Conservation (phyloP, 2,797 vertebrate species). For the Arrhamphus sclerolepis region DNA sequence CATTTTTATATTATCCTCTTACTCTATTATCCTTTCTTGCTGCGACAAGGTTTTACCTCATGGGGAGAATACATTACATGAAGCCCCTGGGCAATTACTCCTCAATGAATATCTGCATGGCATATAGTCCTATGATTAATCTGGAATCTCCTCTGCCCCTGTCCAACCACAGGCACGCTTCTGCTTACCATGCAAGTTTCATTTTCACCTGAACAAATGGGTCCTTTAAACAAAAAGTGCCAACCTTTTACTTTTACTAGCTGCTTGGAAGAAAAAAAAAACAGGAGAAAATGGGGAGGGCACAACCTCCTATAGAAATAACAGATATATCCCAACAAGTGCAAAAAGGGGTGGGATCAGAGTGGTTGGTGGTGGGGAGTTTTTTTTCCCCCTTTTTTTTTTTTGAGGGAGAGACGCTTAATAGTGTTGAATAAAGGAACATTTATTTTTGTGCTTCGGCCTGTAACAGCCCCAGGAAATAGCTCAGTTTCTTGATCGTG, state of each 20-base stretch:
- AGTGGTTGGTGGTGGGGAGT: conserved; percentile 40
- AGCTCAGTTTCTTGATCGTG: conserved; percentile 78
- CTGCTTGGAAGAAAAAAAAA: conserved; percentile 44
- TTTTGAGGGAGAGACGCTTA: conserved; percentile 33
- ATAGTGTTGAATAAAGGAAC: conserved; percentile 80
- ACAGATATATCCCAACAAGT: conserved; percentile 72
- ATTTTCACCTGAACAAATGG: conserved; percentile 82
- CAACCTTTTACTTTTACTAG: conserved; percentile 79
- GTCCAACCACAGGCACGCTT: conserved; percentile 58
- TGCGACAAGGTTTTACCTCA: conserved; percentile 77
- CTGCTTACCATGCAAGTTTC: conserved; percentile 78
- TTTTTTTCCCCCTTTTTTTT: conserved; percentile 40
- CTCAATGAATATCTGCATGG: conserved; percentile 74
- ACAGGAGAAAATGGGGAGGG: conserved; percentile 30
- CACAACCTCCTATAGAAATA: conserved; percentile 69
- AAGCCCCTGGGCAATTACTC: conserved; percentile 78
- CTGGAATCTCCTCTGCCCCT: conserved; percentile 72
- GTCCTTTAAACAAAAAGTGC: conserved; percentile 81
- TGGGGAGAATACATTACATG: conserved; percentile 76
- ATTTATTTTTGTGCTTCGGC: conserved; percentile 82
- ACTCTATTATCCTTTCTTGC: conserved; percentile 74
- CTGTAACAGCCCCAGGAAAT: conserved; percentile 83
- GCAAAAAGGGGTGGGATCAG: conserved; percentile 55
- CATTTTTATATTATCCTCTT: conserved; percentile 80
- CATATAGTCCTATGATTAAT: conserved; percentile 77